Evolutionary conservation across 2,888 invertebrate genomes (phyloP).

Genomic region (Perizoma flavofasciatum): DNA sequence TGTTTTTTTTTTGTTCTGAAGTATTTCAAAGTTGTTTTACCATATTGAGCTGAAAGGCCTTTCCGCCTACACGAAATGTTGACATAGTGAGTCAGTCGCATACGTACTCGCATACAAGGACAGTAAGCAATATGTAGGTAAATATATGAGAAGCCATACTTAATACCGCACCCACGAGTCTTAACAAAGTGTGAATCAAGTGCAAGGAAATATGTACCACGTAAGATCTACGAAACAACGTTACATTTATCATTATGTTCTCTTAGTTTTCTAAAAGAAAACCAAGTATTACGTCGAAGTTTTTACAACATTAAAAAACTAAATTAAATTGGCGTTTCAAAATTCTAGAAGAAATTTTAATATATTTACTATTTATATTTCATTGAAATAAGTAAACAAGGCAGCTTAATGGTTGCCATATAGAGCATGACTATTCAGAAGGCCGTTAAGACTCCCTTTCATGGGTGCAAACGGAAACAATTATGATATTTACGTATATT

Average conservation of each 20-base stretch:
- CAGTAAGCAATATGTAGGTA: slow-evolving; percentile 63
- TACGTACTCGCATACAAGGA: slow-evolving; percentile 68
- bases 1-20: slow-evolving; percentile 27
- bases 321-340: too few relatives aligned
- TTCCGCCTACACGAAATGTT: slow-evolving; percentile 74
- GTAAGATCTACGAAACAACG: too few relatives aligned
- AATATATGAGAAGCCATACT: slow-evolving; percentile 35
- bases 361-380: too few relatives aligned
- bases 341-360: too few relatives aligned
- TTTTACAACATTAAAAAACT: too few relatives aligned
- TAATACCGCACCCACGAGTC: slow-evolving; percentile 62
- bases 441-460: slow-evolving; percentile 52
- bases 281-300: too few relatives aligned
- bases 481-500: slow-evolving; percentile 21
- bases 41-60: slow-evolving; percentile 63
- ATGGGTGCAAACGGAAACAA: slow-evolving; percentile 41
- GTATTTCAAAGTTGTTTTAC: slow-evolving; percentile 47
- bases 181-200: slow-evolving; percentile 42
- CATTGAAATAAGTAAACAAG: slow-evolving; percentile 2
- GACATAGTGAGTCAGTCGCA: slow-evolving; percentile 74
- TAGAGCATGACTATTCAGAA: slow-evolving; percentile 56
- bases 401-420: slow-evolving; percentile 33
- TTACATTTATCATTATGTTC: too few relatives aligned
- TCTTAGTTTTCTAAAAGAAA: too few relatives aligned
- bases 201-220: slow-evolving; percentile 25